Conservation (phyloP, 92 coral and sea anemone genomes). For the Porites rus region DNA sequence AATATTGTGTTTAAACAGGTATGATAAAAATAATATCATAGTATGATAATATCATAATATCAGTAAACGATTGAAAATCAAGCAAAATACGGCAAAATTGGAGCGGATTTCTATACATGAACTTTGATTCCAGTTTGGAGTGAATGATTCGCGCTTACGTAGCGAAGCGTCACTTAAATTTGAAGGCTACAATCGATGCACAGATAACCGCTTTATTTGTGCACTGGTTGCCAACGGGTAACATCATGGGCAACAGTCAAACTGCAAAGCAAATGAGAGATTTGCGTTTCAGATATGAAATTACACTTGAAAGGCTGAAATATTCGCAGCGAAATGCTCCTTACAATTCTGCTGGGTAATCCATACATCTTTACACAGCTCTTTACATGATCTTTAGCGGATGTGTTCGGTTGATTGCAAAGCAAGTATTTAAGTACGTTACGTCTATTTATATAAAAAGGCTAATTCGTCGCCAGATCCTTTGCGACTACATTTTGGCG, state of each 20-base stretch:
- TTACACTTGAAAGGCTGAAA: slow-evolving; percentile 2
- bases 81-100: too few relatives aligned
- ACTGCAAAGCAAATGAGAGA: neutral
- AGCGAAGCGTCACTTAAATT: neutral
- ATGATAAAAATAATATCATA: too few relatives aligned
- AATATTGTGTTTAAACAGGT: too few relatives aligned
- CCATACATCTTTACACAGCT: neutral
- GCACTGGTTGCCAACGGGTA: neutral
- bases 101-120: too few relatives aligned
- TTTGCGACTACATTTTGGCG: slow-evolving; percentile 7
- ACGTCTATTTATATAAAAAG: neutral
- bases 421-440: neutral
- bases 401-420: neutral
- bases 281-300: neutral
- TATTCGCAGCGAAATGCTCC: neutral
- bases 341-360: too few relatives aligned
- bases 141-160: too few relatives aligned
- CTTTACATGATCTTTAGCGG: neutral
- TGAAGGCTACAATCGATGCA: neutral
- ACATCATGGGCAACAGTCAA: slow-evolving; percentile 1
- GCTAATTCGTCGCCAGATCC: slow-evolving; percentile 7
- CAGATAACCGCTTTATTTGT: neutral
- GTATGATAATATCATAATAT: too few relatives aligned
- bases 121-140: too few relatives aligned
- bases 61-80: too few relatives aligned